A percentile compares a stretch with the other conserved stretches of the same genome.
Evolutionary conservation across 2,113 vertebrate species (phyloP).

Genomic region (Mobula birostris): DNA sequence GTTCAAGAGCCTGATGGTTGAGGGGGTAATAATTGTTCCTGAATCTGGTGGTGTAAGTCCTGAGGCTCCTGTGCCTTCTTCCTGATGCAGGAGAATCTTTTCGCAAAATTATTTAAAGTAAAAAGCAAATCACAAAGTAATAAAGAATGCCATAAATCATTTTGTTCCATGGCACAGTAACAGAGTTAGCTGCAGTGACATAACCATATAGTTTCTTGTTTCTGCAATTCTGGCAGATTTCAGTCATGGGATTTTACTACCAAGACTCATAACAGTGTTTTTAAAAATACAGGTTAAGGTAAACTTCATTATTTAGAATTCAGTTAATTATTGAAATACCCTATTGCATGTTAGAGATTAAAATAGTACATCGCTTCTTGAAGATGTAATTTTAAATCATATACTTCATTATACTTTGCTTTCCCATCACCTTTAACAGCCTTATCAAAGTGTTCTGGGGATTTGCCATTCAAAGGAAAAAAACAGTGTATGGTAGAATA

Average conservation of each 20-base stretch:
- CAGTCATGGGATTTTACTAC: neutral
- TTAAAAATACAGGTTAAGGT: neutral
- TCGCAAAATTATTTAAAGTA: neutral
- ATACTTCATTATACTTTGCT: neutral
- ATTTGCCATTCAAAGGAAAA: neutral
- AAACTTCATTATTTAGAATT: neutral
- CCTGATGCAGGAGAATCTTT: neutral
- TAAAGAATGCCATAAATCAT: neutral
- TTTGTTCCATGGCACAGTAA: neutral
- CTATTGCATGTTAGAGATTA: neutral
- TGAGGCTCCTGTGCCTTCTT: too few relatives aligned
- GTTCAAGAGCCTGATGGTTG: too few relatives aligned
- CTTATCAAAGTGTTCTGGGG: neutral
- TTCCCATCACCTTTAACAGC: neutral
- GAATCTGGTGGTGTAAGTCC: too few relatives aligned
- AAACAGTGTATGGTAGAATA: neutral
- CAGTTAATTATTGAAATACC: neutral
- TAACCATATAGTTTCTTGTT: neutral
- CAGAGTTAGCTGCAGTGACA: neutral
- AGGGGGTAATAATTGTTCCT: too few relatives aligned
- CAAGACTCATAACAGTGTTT: neutral
- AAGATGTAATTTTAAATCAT: neutral
- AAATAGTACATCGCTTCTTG: neutral
- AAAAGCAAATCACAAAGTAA: neutral
- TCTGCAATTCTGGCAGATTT: neutral